Base-by-base conservation (phyloP, 2,888 invertebrate species). In the Trisateles emortualis region DNA sequence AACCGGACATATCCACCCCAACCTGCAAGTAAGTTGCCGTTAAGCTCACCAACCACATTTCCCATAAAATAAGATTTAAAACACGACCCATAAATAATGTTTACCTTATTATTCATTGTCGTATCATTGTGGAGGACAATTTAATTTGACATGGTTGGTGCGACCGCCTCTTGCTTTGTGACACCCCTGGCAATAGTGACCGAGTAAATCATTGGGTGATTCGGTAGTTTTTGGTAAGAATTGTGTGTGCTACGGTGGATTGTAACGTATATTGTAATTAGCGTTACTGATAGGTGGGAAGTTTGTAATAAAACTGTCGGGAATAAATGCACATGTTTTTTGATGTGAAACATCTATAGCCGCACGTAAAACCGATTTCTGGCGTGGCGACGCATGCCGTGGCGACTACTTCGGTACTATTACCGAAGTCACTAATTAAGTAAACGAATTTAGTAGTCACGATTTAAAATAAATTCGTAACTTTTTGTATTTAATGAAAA, bases 61-160 rank as follows among this genome's bases (percentile, higher is more conserved):
- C 92, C 92, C 92, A 92, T 92, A 92, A 91, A 92, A 91, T 89
- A 86, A 88, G 89, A 91, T 91, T 86, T 85, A 83, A 81, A 84
- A 83, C 84, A 75, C 72, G 82, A 41, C 73, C 74, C 79, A 84
- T 85, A 86, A 85, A 86, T 85, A 81, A 79, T 76, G 70, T 81
- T 78, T 78, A 64, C 74, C 64, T 78, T 78, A 78, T 74, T 81
- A 79, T 81, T 81, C 79, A 82, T 83, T 83, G 80, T 83, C 62
- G 56, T 49, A 47, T 63, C 75, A 76, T 78, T 82, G 82, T 83
- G 74, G 65, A 53, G 57, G 63, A 74, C 80, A 73, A 81, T 87
- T 84, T 84, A 79, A 87, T 87, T 87, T 79, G 86, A 64, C 64
- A 81, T 76, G 87, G 87, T 85, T 70, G 68, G 69, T 72, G 75